Evolutionary conservation across 1,140 invertebrate genomes (phyloP).

Genomic region (Daktulosphaira vitifoliae): DNA sequence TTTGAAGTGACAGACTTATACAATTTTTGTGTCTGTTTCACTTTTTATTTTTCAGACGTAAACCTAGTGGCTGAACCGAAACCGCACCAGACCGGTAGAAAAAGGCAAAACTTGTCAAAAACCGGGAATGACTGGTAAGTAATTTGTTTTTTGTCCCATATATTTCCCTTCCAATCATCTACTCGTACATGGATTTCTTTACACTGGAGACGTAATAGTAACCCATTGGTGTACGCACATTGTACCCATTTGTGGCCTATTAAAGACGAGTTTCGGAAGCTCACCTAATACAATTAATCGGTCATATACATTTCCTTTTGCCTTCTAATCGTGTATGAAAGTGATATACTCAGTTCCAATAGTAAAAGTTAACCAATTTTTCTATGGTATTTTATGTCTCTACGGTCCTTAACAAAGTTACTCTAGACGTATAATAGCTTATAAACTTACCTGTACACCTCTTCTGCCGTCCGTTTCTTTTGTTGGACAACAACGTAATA

Average conservation of each 20-base stretch:
- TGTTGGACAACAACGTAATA: constrained; percentile 7
- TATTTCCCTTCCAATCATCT: no score
- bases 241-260: no score
- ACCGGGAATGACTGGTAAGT: constrained; percentile 73
- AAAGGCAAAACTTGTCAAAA: constrained; percentile 67
- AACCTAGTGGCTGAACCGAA: constrained; percentile 78
- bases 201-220: no score
- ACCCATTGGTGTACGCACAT: no score
- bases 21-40: constrained; percentile 38
- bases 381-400: constrained; percentile 25
- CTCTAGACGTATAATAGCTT: constrained; percentile 25
- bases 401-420: neutral
- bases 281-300: constrained; percentile 18
- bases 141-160: constrained; percentile 10
- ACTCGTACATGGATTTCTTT: no score
- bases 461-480: neutral
- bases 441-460: neutral
- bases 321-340: neutral
- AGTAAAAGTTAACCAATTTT: constrained; percentile 30
- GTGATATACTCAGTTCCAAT: neutral
- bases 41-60: constrained; percentile 54
- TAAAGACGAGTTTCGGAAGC: neutral
- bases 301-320: constrained; percentile 5
- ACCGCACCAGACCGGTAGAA: constrained; percentile 69
- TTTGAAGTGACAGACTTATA: constrained; percentile 20